Evolutionary conservation across 1,140 invertebrate species (phyloP).

Genomic region (Mya arenaria): DNA sequence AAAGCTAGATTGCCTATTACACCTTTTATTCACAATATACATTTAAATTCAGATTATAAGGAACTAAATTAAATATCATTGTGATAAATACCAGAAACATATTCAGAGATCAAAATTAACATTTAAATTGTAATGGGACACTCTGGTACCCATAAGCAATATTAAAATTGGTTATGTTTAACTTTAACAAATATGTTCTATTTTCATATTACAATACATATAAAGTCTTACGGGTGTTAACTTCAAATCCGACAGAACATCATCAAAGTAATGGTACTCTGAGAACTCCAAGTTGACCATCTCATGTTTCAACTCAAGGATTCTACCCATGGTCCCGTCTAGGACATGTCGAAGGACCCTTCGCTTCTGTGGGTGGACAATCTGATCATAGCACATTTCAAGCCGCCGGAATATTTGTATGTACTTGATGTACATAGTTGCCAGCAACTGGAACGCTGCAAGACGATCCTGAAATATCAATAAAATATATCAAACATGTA

Average conservation of each 20-base stretch:
- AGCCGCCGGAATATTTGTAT: constrained; percentile 89
- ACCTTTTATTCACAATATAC: too few species aligned
- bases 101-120: too few species aligned
- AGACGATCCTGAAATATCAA: constrained; percentile 78
- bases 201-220: too few species aligned
- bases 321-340: constrained; percentile 90
- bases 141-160: too few species aligned
- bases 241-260: constrained; percentile 85
- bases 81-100: too few species aligned
- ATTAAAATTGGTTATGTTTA: too few species aligned
- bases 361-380: constrained; percentile 96
- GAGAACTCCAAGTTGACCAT: constrained; percentile 92
- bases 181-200: too few species aligned
- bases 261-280: constrained; percentile 93
- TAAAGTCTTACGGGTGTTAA: constrained; percentile 86
- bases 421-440: constrained; percentile 88
- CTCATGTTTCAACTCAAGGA: constrained; percentile 87
- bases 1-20: too few species aligned
- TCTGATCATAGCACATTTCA: constrained; percentile 92
- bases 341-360: constrained; percentile 89
- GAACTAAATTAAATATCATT: too few species aligned
- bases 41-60: too few species aligned
- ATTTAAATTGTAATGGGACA: too few species aligned
- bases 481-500: too few species aligned
- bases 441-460: constrained; percentile 80